These are phyloP conservation scores for Nothobranchius kuhntae DNA, from an alignment of 2,113 vertebrate genomes.

Conservation along the genomic window DNA sequence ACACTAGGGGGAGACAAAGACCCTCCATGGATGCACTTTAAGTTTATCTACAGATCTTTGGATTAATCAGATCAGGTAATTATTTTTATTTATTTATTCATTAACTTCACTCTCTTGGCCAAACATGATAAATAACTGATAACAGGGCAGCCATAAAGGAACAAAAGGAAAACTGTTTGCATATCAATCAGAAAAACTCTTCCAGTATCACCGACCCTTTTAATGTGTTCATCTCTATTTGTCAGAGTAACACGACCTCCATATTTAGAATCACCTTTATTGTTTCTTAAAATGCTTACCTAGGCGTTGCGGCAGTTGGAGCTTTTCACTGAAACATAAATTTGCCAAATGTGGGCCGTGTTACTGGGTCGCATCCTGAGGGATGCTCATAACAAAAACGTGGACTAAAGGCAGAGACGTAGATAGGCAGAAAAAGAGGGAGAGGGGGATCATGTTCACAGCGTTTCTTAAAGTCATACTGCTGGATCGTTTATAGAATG, in stretches of 20 bases:
- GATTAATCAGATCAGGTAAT: constrained; percentile 34
- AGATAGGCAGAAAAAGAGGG: background rate
- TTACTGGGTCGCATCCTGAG: constrained; percentile 72
- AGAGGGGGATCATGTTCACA: constrained; percentile 15
- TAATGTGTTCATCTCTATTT: background rate
- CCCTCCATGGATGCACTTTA: constrained; percentile 42
- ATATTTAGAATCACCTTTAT: constrained; percentile 7
- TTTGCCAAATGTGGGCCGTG: constrained; percentile 66
- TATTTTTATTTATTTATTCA: background rate
- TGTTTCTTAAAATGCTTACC: constrained; percentile 35
- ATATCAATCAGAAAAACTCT: too few relatives aligned
- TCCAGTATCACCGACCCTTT: too few relatives aligned
- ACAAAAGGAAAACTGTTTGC: too few relatives aligned
- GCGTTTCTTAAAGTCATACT: constrained; percentile 40
- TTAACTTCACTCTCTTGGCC: background rate
- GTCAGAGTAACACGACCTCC: background rate
- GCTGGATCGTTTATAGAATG: constrained; percentile 50
- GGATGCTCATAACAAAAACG: constrained; percentile 49
- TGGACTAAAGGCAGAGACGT: constrained; percentile 9
- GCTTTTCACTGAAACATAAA: constrained; percentile 55
- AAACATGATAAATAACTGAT: too few relatives aligned
- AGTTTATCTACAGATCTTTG: constrained; percentile 13
- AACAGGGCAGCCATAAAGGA: too few relatives aligned
- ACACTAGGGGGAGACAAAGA: constrained; percentile 79
- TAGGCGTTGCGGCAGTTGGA: constrained; percentile 3